Percentiles rank a stretch among this genome's conserved stretches.
These are phyloP conservation scores for Nibea albiflora DNA, from an alignment of 2,113 vertebrate genomes.

Conservation along the genomic window DNA sequence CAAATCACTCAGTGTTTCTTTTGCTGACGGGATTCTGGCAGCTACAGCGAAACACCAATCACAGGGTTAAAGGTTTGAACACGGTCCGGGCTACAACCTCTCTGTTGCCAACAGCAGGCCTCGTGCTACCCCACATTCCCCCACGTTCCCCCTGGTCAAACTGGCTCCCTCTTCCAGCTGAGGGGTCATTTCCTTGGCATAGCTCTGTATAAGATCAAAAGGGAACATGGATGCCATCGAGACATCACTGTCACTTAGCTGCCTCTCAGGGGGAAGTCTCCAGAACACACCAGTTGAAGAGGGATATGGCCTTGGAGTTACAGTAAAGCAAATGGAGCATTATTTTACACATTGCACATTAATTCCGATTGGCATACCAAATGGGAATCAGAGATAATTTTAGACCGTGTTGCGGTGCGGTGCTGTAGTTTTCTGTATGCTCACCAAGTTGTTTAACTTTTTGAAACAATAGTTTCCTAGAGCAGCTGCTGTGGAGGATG, in stretches of 20 bases:
- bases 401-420: no score
- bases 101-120: constrained; percentile 23
- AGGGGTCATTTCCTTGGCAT: background rate
- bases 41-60: constrained; percentile 36
- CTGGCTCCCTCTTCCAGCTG: background rate
- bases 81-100: constrained; percentile 25
- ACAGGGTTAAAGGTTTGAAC: constrained; percentile 46
- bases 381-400: no score
- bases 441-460: no score
- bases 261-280: background rate
- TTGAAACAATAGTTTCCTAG: no score
- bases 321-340: background rate
- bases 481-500: no score
- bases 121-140: background rate
- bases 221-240: background rate
- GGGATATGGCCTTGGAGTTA: constrained; percentile 10
- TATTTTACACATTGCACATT: background rate
- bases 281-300: background rate
- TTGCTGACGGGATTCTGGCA: constrained; percentile 52
- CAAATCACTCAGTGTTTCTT: constrained; percentile 47
- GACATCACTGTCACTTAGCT: constrained; percentile 10
- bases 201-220: background rate
- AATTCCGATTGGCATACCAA: no score
- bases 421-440: no score
- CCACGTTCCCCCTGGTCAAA: background rate